Conservation (phyloP, 2,888 invertebrate genomes). For the Ophion slaviceki region DNA sequence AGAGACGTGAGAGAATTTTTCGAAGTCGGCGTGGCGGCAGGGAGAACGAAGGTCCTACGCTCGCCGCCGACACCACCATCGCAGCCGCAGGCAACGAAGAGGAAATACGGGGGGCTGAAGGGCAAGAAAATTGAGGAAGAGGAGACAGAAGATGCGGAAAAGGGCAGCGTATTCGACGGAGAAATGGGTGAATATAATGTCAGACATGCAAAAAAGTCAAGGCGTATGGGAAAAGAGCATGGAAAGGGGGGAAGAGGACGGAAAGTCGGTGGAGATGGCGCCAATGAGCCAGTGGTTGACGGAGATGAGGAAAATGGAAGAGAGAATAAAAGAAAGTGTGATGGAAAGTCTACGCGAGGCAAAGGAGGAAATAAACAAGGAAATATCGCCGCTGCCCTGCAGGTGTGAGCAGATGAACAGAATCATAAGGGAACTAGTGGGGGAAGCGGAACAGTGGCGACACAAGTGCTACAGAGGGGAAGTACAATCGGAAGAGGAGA, state of each 20-base stretch:
- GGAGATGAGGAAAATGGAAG: neutral
- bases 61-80: neutral
- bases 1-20: neutral
- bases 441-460: slow-evolving; percentile 16
- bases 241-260: no score
- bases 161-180: no score
- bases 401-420: slow-evolving; percentile 37
- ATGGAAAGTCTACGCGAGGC: neutral
- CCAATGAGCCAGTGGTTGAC: no score
- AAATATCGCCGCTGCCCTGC: slow-evolving; percentile 22
- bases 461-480: neutral
- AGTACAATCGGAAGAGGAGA: slow-evolving; percentile 20
- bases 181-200: neutral
- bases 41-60: neutral
- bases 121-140: neutral
- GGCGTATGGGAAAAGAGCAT: no score
- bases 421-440: slow-evolving; percentile 22
- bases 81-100: neutral
- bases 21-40: no score
- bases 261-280: no score
- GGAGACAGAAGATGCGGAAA: neutral
- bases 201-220: no score
- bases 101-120: neutral
- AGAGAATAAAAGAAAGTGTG: slow-evolving; percentile 9
- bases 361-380: slow-evolving; percentile 3